These are phyloP conservation scores for Nothoprocta pentlandii DNA, from an alignment of 2,113 vertebrate genomes.

Conservation along the genomic window DNA sequence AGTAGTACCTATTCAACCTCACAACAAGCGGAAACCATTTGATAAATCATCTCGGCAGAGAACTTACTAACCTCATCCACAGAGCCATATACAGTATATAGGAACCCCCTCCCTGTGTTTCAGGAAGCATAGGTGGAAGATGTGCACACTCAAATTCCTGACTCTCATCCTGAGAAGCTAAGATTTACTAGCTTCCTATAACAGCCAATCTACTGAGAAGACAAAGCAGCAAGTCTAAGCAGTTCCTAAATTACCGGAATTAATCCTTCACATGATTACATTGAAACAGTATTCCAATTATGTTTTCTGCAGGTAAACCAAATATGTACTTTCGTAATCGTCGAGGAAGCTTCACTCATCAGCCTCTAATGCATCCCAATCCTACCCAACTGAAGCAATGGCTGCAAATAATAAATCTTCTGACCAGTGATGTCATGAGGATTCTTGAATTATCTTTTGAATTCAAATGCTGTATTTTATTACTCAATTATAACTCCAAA, in stretches of 20 bases:
- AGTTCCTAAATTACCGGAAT: not conserved
- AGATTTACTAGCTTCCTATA: not conserved
- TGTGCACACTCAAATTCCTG: not conserved
- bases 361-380: not conserved
- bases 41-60: constrained; percentile 47
- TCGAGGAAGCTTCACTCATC: not conserved
- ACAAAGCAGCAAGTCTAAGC: not conserved
- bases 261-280: not conserved
- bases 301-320: not conserved
- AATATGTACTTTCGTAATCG: not conserved
- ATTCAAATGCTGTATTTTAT: constrained; percentile 68
- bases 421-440: not conserved
- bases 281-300: not conserved
- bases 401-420: constrained; percentile 6
- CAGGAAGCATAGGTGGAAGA: not conserved
- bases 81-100: not conserved
- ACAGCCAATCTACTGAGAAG: not conserved
- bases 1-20: constrained; percentile 44
- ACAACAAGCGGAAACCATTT: constrained; percentile 55
- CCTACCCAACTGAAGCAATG: not conserved
- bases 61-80: constrained; percentile 6
- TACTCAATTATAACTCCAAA: constrained; percentile 51
- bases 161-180: not conserved
- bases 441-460: constrained; percentile 64
- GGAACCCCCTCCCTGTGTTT: not conserved